phyloP scores from a whole-genome alignment of 2,113 vertebrate genomes.

The Pelmatolapia mariae region DNA sequence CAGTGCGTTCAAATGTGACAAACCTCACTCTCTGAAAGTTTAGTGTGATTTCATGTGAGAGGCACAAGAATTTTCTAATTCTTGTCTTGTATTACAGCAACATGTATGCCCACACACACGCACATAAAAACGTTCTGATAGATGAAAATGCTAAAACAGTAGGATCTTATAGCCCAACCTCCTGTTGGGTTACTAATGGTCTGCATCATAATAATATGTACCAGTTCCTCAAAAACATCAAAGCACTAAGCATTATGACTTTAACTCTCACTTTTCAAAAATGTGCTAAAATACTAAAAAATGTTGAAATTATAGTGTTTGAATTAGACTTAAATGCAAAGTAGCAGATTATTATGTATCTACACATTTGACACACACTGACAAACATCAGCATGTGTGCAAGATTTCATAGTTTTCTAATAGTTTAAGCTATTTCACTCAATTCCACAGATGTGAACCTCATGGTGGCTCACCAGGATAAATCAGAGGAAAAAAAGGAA shows the following conservation, averaged over 20 bases:
- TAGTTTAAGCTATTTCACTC: not conserved
- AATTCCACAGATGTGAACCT: not conserved
- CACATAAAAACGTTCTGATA: not conserved
- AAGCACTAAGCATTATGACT: conserved; percentile 3
- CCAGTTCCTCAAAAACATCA: conserved; percentile 25
- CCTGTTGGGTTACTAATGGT: conserved; percentile 18
- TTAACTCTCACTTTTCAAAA: not conserved
- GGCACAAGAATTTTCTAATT: not conserved
- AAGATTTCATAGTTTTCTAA: not conserved
- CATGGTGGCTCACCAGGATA: not conserved
- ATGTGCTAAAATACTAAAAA: not conserved
- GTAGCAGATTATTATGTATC: not conserved
- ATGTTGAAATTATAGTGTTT: not conserved
- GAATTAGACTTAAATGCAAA: not conserved
- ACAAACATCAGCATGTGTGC: not conserved
- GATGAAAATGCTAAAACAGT: not conserved
- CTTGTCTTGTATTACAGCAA: not conserved
- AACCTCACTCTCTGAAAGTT: not conserved
- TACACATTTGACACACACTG: not conserved
- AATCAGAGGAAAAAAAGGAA: not conserved
- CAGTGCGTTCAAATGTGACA: not conserved
- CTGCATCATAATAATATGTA: conserved; percentile 36
- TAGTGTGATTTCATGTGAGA: not conserved
- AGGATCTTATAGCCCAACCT: not conserved
- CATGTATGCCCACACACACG: not conserved